Evolutionary conservation across 1,140 invertebrate genomes (phyloP).

Genomic region (Drepana arcuata): DNA sequence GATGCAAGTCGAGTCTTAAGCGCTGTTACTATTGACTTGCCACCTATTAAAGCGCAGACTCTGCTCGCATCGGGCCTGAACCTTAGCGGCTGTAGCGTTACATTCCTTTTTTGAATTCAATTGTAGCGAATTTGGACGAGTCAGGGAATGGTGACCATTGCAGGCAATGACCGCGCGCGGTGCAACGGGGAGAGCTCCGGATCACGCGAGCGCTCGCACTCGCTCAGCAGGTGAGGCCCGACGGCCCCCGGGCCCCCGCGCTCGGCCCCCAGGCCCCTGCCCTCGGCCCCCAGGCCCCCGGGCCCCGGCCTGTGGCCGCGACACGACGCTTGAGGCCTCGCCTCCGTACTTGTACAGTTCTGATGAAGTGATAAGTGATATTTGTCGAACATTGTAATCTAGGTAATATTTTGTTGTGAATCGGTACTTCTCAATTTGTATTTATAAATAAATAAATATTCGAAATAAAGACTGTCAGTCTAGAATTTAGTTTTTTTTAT

Average conservation of each 20-base stretch:
- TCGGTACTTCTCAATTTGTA: slow-evolving; percentile 68
- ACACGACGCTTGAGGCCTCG: slow-evolving; percentile 3
- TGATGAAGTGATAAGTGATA: slow-evolving; percentile 64
- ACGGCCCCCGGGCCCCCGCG: slow-evolving; percentile 8
- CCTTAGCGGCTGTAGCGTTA: too few relatives aligned
- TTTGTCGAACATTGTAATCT: slow-evolving; percentile 57
- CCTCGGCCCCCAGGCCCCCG: slow-evolving; percentile 8
- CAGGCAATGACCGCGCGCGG: slow-evolving; percentile 59
- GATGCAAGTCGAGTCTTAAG: slow-evolving; percentile 3
- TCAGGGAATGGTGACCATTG: slow-evolving; percentile 5
- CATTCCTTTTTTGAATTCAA: too few relatives aligned
- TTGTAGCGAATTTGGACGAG: too few relatives aligned
- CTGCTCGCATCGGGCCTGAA: neutral
- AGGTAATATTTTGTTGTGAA: slow-evolving; percentile 67
- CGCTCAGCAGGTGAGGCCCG: slow-evolving; percentile 50
- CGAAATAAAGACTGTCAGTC: slow-evolving; percentile 66
- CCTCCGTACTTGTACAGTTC: slow-evolving; percentile 36
- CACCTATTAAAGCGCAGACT: neutral
- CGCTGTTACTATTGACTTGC: neutral
- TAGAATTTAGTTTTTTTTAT: slow-evolving; percentile 23
- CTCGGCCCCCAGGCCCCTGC: neutral
- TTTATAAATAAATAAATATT: slow-evolving; percentile 64
- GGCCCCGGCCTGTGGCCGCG: slow-evolving; percentile 3
- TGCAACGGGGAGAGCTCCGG: slow-evolving; percentile 45
- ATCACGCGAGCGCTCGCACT: slow-evolving; percentile 59